These are phyloP conservation scores for Argyrosomus japonicus DNA, from an alignment of 2,113 vertebrate species.

Conservation along the genomic window DNA sequence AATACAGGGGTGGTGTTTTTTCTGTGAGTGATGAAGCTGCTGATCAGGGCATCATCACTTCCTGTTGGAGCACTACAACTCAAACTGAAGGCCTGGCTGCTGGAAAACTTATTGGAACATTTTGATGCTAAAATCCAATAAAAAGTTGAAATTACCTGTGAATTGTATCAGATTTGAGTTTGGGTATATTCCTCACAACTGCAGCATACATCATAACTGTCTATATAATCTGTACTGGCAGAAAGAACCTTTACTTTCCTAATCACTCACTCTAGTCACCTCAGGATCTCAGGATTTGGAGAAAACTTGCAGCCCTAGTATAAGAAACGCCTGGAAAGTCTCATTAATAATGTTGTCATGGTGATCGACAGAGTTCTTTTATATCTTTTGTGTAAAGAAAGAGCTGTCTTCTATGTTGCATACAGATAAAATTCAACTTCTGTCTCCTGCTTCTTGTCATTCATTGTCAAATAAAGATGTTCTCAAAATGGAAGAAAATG, in stretches of 20 bases:
- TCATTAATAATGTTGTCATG: not conserved
- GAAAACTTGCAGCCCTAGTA: not conserved
- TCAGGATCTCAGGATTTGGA: not conserved
- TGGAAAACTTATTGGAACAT: not conserved
- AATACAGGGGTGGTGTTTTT: constrained; percentile 13
- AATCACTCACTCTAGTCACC: not conserved
- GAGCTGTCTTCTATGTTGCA: not conserved
- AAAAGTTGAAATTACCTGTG: not conserved
- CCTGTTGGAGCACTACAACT: constrained; percentile 5
- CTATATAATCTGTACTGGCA: not conserved
- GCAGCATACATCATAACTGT: not conserved
- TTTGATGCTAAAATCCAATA: not conserved
- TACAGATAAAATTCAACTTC: too few species aligned
- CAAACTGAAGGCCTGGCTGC: not conserved
- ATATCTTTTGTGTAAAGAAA: not conserved
- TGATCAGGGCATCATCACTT: not conserved
- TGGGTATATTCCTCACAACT: not conserved
- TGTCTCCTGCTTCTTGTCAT: not conserved
- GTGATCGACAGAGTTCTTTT: not conserved
- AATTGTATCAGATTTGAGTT: not conserved
- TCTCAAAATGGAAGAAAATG: not conserved
- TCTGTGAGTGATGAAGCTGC: constrained; percentile 20
- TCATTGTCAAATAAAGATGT: not conserved
- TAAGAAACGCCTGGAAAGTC: not conserved
- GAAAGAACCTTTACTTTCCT: not conserved